These are phyloP conservation scores for Rotaria macrura DNA, from an alignment of 2,888 invertebrate species.

Conservation along the genomic window DNA sequence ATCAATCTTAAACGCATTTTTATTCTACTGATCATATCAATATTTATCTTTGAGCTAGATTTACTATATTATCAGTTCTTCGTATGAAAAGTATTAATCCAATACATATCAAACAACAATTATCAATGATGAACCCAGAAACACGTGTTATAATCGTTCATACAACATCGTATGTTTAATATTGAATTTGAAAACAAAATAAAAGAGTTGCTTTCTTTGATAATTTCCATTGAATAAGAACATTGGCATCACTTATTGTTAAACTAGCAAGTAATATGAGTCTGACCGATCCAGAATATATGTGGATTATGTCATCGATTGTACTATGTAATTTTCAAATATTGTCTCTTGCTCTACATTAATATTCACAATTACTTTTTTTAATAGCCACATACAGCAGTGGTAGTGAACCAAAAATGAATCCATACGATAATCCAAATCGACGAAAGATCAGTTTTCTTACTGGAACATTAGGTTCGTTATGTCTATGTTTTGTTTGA, in stretches of 20 bases:
- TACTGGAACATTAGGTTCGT: neutral
- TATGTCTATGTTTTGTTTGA: neutral
- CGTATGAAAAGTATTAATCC: constrained; percentile 19
- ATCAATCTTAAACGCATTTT: no score
- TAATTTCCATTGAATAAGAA: neutral
- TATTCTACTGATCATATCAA: no score
- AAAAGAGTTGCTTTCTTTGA: no score
- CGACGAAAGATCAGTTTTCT: neutral
- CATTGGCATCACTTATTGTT: constrained; percentile 37
- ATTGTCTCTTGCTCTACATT: no score
- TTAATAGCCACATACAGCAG: neutral
- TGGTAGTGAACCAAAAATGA: neutral
- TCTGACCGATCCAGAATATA: constrained; percentile 39
- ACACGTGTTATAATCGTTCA: constrained; percentile 33
- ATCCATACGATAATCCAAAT: neutral
- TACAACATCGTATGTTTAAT: neutral
- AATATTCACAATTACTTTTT: no score
- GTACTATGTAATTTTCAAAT: neutral
- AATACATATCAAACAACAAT: constrained; percentile 11
- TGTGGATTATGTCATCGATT: constrained; percentile 39
- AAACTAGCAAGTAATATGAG: constrained; percentile 37
- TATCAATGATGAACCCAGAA: constrained; percentile 26
- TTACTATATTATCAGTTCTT: constrained; percentile 28
- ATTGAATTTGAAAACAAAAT: no score
- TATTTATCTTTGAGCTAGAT: neutral